These are phyloP conservation scores for Andricus curvator DNA, from an alignment of 2,888 invertebrate genomes.

Conservation along the genomic window DNA sequence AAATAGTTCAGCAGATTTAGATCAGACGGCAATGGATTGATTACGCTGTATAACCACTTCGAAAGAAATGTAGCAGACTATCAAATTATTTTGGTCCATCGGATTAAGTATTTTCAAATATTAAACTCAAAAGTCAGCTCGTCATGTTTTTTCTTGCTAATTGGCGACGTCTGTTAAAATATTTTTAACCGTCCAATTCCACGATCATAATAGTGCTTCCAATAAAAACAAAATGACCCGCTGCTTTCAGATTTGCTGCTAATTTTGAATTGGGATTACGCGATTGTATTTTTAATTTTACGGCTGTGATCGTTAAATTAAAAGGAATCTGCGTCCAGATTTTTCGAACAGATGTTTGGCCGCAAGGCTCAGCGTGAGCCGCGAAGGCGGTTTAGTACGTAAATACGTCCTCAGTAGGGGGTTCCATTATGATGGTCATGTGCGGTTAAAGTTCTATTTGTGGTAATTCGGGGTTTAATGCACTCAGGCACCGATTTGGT, in stretches of 20 bases:
- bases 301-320: slow-evolving; percentile 26
- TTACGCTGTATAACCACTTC: not conserved
- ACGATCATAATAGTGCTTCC: not conserved
- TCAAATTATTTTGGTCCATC: slow-evolving; percentile 3
- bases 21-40: not conserved
- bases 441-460: slow-evolving; percentile 78
- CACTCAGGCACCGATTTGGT: slow-evolving; percentile 74
- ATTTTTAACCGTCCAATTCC: not conserved
- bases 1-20: not conserved
- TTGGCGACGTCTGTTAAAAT: slow-evolving; percentile 3
- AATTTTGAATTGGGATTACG: not conserved
- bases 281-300: slow-evolving; percentile 22
- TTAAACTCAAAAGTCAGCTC: not conserved
- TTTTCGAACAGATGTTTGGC: slow-evolving; percentile 76
- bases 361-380: slow-evolving; percentile 75
- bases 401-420: slow-evolving; percentile 77
- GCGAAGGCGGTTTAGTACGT: slow-evolving; percentile 75
- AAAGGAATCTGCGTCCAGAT: slow-evolving; percentile 47
- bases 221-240: slow-evolving; percentile 2
- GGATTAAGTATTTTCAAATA: slow-evolving; percentile 10
- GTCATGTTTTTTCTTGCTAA: slow-evolving; percentile 15
- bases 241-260: not conserved
- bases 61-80: slow-evolving; percentile 9
- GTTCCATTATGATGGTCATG: slow-evolving; percentile 77
- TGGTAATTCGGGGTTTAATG: slow-evolving; percentile 78